Evolutionary conservation across 2,113 vertebrate genomes (phyloP).

Genomic region (Ailuropoda melanoleuca): DNA sequence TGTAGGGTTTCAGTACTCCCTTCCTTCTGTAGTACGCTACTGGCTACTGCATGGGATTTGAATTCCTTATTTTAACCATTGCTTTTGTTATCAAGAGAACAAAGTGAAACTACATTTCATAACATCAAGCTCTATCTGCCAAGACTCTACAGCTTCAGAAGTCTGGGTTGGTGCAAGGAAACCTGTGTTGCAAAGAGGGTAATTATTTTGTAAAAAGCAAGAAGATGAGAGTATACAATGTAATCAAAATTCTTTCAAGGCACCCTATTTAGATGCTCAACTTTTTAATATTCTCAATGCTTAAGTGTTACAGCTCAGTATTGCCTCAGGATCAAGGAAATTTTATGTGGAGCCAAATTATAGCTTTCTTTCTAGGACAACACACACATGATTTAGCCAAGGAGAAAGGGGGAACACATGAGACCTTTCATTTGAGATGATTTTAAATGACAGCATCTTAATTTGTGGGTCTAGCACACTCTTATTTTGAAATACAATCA

Average conservation of each 20-base stretch:
- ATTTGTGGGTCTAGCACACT: neutral
- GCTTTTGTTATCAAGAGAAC: conserved; percentile 17
- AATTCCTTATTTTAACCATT: conserved; percentile 19
- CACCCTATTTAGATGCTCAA: conserved; percentile 47
- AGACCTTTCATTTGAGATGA: conserved; percentile 52
- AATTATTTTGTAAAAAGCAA: conserved; percentile 69
- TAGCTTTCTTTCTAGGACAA: conserved; percentile 52
- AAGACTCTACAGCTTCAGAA: neutral
- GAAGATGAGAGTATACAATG: conserved; percentile 33
- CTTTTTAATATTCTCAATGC: conserved; percentile 57
- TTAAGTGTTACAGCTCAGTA: conserved; percentile 29
- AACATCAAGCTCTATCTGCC: neutral
- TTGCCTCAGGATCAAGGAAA: conserved; percentile 35
- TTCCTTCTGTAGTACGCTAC: neutral
- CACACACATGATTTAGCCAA: conserved; percentile 50
- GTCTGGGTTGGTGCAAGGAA: conserved; percentile 24
- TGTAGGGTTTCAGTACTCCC: neutral
- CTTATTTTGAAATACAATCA: conserved; percentile 52
- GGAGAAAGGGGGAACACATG: conserved; percentile 49
- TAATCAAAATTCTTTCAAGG: conserved; percentile 69
- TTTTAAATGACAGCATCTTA: conserved; percentile 61
- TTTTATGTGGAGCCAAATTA: conserved; percentile 59
- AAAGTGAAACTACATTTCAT: neutral
- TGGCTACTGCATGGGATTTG: neutral
- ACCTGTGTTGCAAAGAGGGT: conserved; percentile 5